Evolutionary conservation across 2,888 invertebrate species (phyloP).

Genomic region (Sinopyrophorus schimmeli): DNA sequence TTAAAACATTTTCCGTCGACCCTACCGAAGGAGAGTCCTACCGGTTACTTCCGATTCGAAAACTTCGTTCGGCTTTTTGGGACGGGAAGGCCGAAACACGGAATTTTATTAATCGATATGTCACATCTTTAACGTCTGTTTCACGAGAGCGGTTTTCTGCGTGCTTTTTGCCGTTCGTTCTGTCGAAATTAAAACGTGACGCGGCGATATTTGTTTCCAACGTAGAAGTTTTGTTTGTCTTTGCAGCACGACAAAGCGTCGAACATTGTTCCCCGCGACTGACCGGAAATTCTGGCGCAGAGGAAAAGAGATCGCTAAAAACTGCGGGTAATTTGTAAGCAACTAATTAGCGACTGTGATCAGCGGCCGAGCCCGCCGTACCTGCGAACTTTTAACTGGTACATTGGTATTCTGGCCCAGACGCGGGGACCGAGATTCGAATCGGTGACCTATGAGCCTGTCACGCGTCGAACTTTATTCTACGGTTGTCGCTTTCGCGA

Average conservation of each 20-base stretch:
- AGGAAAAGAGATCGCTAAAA: slow-evolving; percentile 14
- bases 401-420: slow-evolving; percentile 44
- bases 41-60: too few species aligned
- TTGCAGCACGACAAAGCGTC: slow-evolving; percentile 17
- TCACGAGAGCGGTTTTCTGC: too few species aligned
- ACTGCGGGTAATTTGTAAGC: slow-evolving; percentile 32
- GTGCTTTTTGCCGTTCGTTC: too few species aligned
- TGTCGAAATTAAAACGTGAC: slow-evolving; percentile 20
- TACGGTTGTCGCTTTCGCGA: slow-evolving; percentile 41
- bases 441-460: slow-evolving; percentile 48
- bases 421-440: slow-evolving; percentile 41
- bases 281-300: slow-evolving; percentile 6
- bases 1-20: too few species aligned
- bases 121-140: too few species aligned
- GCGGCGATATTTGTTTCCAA: slow-evolving; percentile 15
- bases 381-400: slow-evolving; percentile 28
- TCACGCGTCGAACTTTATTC: slow-evolving; percentile 45
- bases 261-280: slow-evolving; percentile 6
- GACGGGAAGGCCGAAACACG: too few species aligned
- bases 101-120: too few species aligned
- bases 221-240: slow-evolving; percentile 28
- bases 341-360: slow-evolving; percentile 25
- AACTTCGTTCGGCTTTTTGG: too few species aligned
- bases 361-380: slow-evolving; percentile 11
- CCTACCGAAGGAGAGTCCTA: too few species aligned